Evolutionary conservation across 2,888 invertebrate genomes (phyloP), one percentile per base, ranked within the genome.

Genomic region (Esperia sulphurella): DNA sequence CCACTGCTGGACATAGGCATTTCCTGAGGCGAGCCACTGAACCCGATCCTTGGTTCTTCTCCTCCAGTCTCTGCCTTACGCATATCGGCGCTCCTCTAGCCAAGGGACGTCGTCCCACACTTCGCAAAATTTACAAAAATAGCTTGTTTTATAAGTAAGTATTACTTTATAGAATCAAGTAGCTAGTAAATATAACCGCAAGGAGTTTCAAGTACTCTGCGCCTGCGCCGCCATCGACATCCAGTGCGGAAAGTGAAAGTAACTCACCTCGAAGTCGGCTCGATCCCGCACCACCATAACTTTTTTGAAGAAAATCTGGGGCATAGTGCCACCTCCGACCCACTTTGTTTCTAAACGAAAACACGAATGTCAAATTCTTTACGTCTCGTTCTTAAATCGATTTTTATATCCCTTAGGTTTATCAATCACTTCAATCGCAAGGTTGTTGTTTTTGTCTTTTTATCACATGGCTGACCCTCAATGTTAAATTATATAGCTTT

Each of bases 271-370:
- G 81, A 75, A 79, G 64, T 80, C 63, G 55, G 75, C 77, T 57
- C 84, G 86, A 51, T 87, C 85, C 75, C 75, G 76, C 62, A 89
- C 77, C 66, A 88, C 81, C 88, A 89, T 87, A 55, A 89, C 88
- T 80, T 88, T 89, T 88, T 88, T 88, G 67, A 89, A 89, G 81
- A 87, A 89, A 80, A 89, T 82, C 81, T 87, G 88, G 71, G 88
- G 88, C 88, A 89, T 89, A 64, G 52, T 78, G 75, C 72, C 78
- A 78, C 61, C 48, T 58, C 50, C 51, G 49, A 44, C 55, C 58
- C 57, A 56, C 51, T 54, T 46, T 51, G 51, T 50, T 41, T 13
- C 29, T 47, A 54, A 46, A 43, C 43, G 33, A 43, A 48, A 48
- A 51, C 40, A 43, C 43, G 30, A 51, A 43, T 29, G 46, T 46